Conservation (phyloP, 2,888 invertebrate genomes). For the Coleophora flavipennella region DNA sequence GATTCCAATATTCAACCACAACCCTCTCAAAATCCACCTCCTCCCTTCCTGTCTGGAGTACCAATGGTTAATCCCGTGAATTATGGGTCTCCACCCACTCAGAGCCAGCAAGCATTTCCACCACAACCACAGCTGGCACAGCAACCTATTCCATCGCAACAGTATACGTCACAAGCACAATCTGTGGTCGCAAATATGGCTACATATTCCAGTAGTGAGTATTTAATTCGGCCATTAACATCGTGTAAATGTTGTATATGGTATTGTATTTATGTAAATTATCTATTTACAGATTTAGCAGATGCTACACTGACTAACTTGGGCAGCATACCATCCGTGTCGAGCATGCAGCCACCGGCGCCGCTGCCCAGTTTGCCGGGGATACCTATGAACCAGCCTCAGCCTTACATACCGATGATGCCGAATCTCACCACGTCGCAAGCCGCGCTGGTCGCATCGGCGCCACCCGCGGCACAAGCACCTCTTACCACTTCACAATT, state of each 20-base stretch:
- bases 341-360: slow-evolving; percentile 66
- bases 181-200: slow-evolving; percentile 62
- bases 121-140: slow-evolving; percentile 12
- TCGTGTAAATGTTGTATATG: neutral
- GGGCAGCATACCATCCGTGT: slow-evolving; percentile 64
- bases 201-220: slow-evolving; percentile 65
- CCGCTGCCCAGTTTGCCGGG: slow-evolving; percentile 66
- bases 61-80: slow-evolving; percentile 63
- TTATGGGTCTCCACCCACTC: slow-evolving; percentile 21
- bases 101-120: slow-evolving; percentile 15
- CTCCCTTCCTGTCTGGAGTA: slow-evolving; percentile 65
- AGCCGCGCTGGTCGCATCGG: slow-evolving; percentile 17
- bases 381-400: slow-evolving; percentile 67
- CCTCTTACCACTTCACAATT: slow-evolving; percentile 15
- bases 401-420: slow-evolving; percentile 69
- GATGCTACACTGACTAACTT: slow-evolving; percentile 62
- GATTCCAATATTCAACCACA: slow-evolving; percentile 24
- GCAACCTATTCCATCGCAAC: slow-evolving; percentile 23
- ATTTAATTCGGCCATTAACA: neutral
- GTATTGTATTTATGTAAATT: neutral
- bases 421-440: slow-evolving; percentile 51
- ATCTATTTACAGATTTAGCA: slow-evolving; percentile 58
- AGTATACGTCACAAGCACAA: slow-evolving; percentile 41
- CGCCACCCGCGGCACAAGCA: slow-evolving; percentile 20
- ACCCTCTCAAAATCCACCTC: slow-evolving; percentile 34